These are phyloP conservation scores for Drosophila biarmipes DNA, from an alignment of 1,140 invertebrate species.

Conservation along the genomic window DNA sequence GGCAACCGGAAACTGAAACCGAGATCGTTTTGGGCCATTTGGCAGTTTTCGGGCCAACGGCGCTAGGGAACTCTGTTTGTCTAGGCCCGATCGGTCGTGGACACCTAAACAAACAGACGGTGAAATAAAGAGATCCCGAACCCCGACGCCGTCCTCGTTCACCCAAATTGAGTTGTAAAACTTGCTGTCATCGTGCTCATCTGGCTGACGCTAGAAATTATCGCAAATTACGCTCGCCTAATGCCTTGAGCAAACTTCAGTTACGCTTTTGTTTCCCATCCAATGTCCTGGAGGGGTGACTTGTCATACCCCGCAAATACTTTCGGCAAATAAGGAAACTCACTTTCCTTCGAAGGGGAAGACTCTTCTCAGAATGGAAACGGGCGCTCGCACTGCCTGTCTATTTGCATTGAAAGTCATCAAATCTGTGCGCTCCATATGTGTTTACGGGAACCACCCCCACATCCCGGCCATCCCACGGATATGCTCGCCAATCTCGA, in stretches of 20 bases:
- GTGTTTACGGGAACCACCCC: slow-evolving; percentile 13
- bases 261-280: neutral
- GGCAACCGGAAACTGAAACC: slow-evolving; percentile 27
- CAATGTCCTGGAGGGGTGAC: slow-evolving; percentile 42
- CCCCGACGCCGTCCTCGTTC: slow-evolving; percentile 1
- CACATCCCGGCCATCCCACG: neutral
- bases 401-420: slow-evolving; percentile 53
- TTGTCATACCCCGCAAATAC: slow-evolving; percentile 46
- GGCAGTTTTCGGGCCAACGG: slow-evolving; percentile 61
- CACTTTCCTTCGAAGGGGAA: neutral
- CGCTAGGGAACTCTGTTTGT: slow-evolving; percentile 57
- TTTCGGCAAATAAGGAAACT: slow-evolving; percentile 33
- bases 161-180: slow-evolving; percentile 62
- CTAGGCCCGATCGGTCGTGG: slow-evolving; percentile 40
- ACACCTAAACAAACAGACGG: slow-evolving; percentile 36
- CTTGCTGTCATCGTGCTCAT: slow-evolving; percentile 44
- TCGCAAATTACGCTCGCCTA: slow-evolving; percentile 78
- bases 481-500: slow-evolving; percentile 4
- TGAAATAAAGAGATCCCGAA: slow-evolving; percentile 19
- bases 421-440: slow-evolving; percentile 39
- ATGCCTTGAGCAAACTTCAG: slow-evolving; percentile 66
- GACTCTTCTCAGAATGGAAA: neutral
- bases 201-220: slow-evolving; percentile 62
- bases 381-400: neutral
- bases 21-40: slow-evolving; percentile 63